phyloP scores from a whole-genome alignment of 2,113 vertebrate species.

The Ammospiza nelsoni region DNA sequence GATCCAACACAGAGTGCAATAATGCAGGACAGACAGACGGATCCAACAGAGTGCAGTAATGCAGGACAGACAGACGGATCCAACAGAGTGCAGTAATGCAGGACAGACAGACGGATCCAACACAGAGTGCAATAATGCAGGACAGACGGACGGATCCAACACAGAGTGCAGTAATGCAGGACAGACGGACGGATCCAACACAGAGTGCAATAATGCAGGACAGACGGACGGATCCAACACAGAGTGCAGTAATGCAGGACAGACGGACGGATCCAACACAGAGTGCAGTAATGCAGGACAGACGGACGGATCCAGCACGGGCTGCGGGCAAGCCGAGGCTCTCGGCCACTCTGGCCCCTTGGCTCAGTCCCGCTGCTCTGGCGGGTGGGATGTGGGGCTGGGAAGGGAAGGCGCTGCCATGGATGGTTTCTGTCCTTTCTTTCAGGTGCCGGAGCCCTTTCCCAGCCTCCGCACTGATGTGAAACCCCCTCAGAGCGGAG shows the following conservation, averaged over 20 bases:
- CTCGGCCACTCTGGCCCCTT: not conserved
- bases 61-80: not conserved
- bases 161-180: not conserved
- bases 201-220: not conserved
- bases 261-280: not conserved
- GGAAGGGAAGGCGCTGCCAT: not conserved
- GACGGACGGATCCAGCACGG: not conserved
- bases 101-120: not conserved
- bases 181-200: not conserved
- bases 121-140: not conserved
- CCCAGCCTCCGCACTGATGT: not conserved
- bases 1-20: not conserved
- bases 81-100: not conserved
- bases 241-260: not conserved
- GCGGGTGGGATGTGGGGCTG: not conserved
- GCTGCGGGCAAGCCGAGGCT: not conserved
- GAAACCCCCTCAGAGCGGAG: not conserved
- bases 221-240: not conserved
- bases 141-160: not conserved
- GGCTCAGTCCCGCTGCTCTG: not conserved
- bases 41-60: not conserved
- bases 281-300: not conserved
- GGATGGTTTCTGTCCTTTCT: not conserved
- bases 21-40: not conserved
- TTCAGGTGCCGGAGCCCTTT: not conserved